Evolutionary conservation across 2,113 vertebrate genomes (phyloP), one percentile per base, ranked within the genome.

Genomic region (Charadrius vociferus): DNA sequence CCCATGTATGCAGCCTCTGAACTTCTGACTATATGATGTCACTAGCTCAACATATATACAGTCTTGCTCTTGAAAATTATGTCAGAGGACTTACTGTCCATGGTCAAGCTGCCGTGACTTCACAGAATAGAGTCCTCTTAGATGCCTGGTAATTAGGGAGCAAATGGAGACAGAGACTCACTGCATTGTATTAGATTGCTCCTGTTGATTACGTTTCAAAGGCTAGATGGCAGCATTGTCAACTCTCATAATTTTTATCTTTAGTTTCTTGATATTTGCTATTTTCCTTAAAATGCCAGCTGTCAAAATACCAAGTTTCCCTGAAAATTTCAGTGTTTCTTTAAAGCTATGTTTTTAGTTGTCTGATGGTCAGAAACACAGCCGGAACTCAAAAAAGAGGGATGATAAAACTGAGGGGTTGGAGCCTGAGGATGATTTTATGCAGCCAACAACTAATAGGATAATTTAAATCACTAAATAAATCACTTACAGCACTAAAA

Each of bases 161-260:
- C 3, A 68, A n/a, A n/a, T 63, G 30, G 24, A 81, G 39, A 65
- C 68, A 59, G 71, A 88, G 32, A 21, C 22, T 77, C 26, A 7
- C 8, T 23, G 24, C 27, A 79, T 61, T 79, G 6, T 37, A 39
- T 47, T 27, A 87, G 43, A 65, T 77, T 3, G 2, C 18, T 93
- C 61, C 45, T 96, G 96, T 82, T 87, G 91, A 81, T 91, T 89
- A 56, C 0, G 0, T 73, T 94, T 93, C 74, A 90, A 92, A 81
- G 91, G 91, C 93, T 95, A 97, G 97, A 87, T 97, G 95, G 96
- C 95, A 97, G 95, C 87, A 95, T 97, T 96, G 97, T 87, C 89
- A 95, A 91, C 58, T 81, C 37, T 32, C 91, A 77, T 63, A 74
- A 93, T 82, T 97, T 96, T 94, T 91, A 66, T 93, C 36, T 4